A percentile compares a stretch with the other conserved stretches of the same genome.
phyloP scores from a whole-genome alignment of 2,888 invertebrate genomes.

The Glyphotaelius pellucidus region DNA sequence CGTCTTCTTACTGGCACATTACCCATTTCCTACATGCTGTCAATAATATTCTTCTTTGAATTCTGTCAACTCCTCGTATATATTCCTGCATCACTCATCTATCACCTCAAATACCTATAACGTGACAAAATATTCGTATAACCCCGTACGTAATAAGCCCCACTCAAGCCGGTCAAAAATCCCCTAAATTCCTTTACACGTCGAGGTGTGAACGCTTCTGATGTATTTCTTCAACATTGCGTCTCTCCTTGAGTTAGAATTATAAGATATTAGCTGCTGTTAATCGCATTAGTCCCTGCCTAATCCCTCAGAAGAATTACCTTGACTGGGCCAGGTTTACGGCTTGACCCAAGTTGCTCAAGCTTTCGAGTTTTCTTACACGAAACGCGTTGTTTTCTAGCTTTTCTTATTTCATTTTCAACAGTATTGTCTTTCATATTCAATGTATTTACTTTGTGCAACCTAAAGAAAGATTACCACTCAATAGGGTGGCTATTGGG shows the following conservation, averaged over 20 bases:
- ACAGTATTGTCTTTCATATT: background rate
- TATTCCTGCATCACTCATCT: background rate
- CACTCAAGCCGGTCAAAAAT: background rate
- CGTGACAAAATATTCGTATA: too few species aligned
- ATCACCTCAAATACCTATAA: too few species aligned
- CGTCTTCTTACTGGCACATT: too few species aligned
- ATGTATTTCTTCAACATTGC: background rate
- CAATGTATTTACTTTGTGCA: background rate
- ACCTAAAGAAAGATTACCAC: too few species aligned
- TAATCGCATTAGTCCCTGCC: slow-evolving; percentile 13
- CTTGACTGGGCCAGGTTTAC: background rate
- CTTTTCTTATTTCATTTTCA: background rate
- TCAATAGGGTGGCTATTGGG: too few species aligned
- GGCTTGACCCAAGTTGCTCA: background rate
- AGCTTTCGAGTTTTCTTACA: background rate
- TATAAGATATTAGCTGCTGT: background rate
- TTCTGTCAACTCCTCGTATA: background rate
- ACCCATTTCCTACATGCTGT: too few species aligned
- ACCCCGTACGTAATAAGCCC: background rate
- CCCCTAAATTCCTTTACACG: background rate
- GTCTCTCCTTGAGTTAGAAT: slow-evolving; percentile 2
- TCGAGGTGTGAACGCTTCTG: background rate
- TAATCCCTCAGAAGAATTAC: slow-evolving; percentile 12
- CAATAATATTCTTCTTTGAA: too few species aligned
- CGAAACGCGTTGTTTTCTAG: background rate